phyloP scores from a whole-genome alignment of 2,113 vertebrate species.

The Oryctolagus cuniculus region DNA sequence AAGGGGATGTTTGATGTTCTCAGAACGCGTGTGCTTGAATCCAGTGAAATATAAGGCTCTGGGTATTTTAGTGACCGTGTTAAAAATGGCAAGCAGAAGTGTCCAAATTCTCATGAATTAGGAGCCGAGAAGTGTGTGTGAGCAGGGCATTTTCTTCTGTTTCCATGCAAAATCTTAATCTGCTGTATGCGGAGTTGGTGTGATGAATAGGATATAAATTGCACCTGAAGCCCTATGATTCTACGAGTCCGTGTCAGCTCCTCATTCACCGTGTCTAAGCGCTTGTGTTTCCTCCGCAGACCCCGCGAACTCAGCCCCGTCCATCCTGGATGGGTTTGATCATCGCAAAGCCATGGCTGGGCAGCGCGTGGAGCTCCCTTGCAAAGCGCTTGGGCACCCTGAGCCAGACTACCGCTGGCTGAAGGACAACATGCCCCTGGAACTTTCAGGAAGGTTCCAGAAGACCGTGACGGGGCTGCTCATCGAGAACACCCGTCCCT shows the following conservation, averaged over 20 bases:
- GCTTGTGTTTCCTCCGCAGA: conserved; percentile 86
- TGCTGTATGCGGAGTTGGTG: background rate
- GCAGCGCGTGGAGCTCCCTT: conserved; percentile 96
- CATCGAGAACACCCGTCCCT: conserved; percentile 94
- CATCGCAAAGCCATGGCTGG: conserved; percentile 96
- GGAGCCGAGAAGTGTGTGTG: background rate
- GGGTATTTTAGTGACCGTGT: background rate
- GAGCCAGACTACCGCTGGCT: conserved; percentile 98
- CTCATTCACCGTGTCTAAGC: background rate
- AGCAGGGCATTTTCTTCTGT: background rate
- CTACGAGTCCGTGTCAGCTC: accelerated
- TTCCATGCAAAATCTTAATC: background rate
- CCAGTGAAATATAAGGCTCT: background rate
- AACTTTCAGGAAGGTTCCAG: conserved; percentile 96
- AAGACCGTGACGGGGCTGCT: conserved; percentile 94
- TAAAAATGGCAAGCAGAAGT: background rate
- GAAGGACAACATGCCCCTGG: conserved; percentile 97
- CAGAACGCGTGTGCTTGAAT: background rate
- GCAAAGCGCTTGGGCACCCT: conserved; percentile 97
- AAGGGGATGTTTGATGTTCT: background rate
- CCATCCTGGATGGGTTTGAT: conserved; percentile 98
- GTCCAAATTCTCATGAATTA: background rate
- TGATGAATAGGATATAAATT: background rate
- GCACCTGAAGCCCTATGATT: background rate
- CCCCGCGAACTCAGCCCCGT: conserved; percentile 96